These are phyloP conservation scores for Drosophila cognata DNA, from an alignment of 2,888 invertebrate species.

Conservation along the genomic window DNA sequence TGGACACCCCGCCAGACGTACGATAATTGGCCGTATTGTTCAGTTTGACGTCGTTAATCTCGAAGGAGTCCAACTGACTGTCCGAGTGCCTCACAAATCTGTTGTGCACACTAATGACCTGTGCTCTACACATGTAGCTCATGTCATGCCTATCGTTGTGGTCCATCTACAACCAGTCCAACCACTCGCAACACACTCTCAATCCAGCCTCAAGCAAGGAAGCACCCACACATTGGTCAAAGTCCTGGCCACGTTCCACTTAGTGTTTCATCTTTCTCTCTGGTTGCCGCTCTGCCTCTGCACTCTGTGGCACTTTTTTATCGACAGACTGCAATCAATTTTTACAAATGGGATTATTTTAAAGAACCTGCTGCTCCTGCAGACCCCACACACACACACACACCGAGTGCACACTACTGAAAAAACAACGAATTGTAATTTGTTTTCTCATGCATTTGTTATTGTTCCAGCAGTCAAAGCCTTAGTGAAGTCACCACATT, in stretches of 20 bases:
- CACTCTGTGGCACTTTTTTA: constrained; percentile 58
- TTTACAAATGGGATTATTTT: constrained; percentile 81
- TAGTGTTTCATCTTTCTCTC: constrained; percentile 65
- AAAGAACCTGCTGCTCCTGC: constrained; percentile 47
- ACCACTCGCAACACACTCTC: background rate
- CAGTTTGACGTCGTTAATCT: constrained; percentile 57
- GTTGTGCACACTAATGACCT: constrained; percentile 73
- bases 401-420: constrained; percentile 6
- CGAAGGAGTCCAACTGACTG: constrained; percentile 12
- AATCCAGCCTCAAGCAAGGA: background rate
- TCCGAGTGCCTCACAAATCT: constrained; percentile 51
- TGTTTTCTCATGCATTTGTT: constrained; percentile 80
- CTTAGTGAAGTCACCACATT: constrained; percentile 77
- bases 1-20: constrained; percentile 21
- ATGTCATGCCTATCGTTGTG: constrained; percentile 52
- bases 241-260: constrained; percentile 38
- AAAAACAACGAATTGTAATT: constrained; percentile 73
- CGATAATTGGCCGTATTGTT: constrained; percentile 53
- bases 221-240: constrained; percentile 50
- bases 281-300: constrained; percentile 12
- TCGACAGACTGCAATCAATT: constrained; percentile 80
- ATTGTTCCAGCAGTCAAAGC: constrained; percentile 71
- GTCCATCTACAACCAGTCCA: constrained; percentile 20
- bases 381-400: background rate
- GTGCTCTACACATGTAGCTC: constrained; percentile 73